phyloP scores from a whole-genome alignment of 2,888 invertebrate genomes.

The Griposia aprilina region DNA sequence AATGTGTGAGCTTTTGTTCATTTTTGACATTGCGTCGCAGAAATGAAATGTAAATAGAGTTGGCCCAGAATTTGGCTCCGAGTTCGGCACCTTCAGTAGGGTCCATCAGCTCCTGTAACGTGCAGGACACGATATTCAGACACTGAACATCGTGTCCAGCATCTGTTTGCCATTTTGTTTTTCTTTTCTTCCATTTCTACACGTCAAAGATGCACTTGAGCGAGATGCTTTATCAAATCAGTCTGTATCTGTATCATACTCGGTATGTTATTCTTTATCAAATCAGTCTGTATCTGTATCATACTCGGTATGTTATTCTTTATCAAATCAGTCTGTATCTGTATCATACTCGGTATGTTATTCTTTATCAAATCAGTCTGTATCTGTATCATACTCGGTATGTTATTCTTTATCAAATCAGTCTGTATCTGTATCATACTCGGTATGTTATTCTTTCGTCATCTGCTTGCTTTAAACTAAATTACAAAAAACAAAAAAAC shows the following conservation, averaged over 20 bases:
- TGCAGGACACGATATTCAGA: too few relatives aligned
- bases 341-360: neutral
- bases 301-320: neutral
- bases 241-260: neutral
- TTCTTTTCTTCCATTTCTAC: neutral
- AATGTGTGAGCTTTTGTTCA: neutral
- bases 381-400: neutral
- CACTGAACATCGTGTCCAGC: too few relatives aligned
- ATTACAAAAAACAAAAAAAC: neutral
- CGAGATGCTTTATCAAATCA: neutral
- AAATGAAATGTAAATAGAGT: neutral
- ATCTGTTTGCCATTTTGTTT: neutral
- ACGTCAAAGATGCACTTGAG: too few relatives aligned
- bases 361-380: neutral
- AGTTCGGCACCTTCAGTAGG: too few relatives aligned
- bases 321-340: neutral
- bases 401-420: neutral
- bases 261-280: too few relatives aligned
- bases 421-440: neutral
- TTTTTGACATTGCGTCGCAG: neutral
- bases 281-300: neutral
- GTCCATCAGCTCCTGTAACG: too few relatives aligned
- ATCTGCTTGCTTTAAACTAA: neutral
- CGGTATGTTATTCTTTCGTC: too few relatives aligned
- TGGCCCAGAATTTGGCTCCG: too few relatives aligned